A percentile compares a stretch with the other conserved stretches of the same genome.
These are phyloP conservation scores for Rhinichthys osculus DNA, from an alignment of 2,797 vertebrate species.

Conservation along the genomic window DNA sequence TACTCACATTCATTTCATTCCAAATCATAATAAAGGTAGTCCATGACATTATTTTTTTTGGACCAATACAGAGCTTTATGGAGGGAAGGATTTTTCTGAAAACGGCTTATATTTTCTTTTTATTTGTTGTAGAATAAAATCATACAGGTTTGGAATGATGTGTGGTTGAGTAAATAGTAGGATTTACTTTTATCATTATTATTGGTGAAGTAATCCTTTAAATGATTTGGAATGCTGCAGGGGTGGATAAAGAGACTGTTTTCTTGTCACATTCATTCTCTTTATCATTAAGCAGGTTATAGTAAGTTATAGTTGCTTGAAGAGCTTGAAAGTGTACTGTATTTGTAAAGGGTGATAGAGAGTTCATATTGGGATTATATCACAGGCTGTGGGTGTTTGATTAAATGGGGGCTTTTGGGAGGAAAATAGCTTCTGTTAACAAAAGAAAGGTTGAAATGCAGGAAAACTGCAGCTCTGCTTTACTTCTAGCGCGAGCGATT, in stretches of 20 bases:
- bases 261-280: neutral
- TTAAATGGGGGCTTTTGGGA: neutral
- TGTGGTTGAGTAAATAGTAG: neutral
- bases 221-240: neutral
- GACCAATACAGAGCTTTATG: neutral
- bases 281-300: slow-evolving; percentile 6
- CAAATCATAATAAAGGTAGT: neutral
- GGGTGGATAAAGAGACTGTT: neutral
- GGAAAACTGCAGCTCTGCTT: slow-evolving; percentile 5
- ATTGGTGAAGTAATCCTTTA: neutral
- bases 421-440: slow-evolving; percentile 27
- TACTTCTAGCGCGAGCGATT: neutral
- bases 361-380: slow-evolving; percentile 44
- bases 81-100: neutral
- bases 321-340: neutral
- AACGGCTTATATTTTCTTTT: neutral
- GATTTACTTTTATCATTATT: neutral
- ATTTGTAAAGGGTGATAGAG: slow-evolving; percentile 15
- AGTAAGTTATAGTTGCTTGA: slow-evolving; percentile 11
- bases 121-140: neutral
- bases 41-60: too few relatives aligned
- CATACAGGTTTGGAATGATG: neutral
- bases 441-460: slow-evolving; percentile 20
- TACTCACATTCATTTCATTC: neutral
- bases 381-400: slow-evolving; percentile 24